Evolutionary conservation across 2,797 vertebrate species (phyloP).

Genomic region (Sitta carolinensis): DNA sequence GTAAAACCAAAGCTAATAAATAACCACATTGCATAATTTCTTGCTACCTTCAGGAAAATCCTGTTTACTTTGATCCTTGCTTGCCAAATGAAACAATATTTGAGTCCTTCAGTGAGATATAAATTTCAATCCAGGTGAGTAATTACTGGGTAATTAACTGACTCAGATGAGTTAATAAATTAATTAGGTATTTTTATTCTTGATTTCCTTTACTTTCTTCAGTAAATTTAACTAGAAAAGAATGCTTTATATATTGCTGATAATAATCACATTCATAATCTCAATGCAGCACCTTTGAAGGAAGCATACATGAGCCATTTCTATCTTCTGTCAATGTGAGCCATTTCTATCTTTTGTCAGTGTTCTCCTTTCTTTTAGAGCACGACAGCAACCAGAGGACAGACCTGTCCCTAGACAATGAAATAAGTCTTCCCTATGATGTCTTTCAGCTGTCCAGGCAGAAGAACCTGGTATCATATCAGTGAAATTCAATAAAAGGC

Average conservation of each 20-base stretch:
- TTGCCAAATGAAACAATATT: slow-evolving; percentile 24
- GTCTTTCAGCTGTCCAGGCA: neutral
- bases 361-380: neutral
- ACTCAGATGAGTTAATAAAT: neutral
- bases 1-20: slow-evolving; percentile 55
- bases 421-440: neutral
- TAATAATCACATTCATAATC: neutral
- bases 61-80: slow-evolving; percentile 19
- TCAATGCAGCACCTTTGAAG: neutral
- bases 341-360: neutral
- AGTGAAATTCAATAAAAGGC: neutral
- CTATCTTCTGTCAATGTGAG: neutral
- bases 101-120: neutral
- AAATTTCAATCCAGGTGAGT: slow-evolving; percentile 2
- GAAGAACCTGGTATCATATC: neutral
- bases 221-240: neutral
- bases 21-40: slow-evolving; percentile 28
- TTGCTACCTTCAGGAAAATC: neutral
- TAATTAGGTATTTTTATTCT: neutral
- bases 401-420: neutral
- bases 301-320: neutral
- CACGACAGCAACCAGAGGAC: neutral
- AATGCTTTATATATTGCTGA: neutral
- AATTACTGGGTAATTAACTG: neutral
- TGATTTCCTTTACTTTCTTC: neutral